Evolutionary conservation across 2,113 vertebrate species (phyloP).

Genomic region (Oenanthe melanoleuca): DNA sequence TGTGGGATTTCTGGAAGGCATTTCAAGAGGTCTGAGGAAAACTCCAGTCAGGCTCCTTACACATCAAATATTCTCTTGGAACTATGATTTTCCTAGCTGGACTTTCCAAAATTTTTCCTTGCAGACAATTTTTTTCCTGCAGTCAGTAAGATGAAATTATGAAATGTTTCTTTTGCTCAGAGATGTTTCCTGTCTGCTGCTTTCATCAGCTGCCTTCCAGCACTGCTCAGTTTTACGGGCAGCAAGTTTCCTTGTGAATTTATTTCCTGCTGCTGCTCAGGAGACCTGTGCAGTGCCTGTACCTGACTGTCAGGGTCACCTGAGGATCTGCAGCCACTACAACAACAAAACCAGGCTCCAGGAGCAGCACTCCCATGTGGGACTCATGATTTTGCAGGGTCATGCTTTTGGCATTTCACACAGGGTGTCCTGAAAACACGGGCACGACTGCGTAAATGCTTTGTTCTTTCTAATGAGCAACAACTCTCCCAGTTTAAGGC

Average conservation of each 20-base stretch:
- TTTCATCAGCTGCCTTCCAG: slow-evolving; percentile 6
- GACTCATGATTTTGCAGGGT: not conserved
- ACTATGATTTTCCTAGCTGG: not conserved
- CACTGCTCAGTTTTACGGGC: not conserved
- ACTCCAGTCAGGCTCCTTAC: not conserved
- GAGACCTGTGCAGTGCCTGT: not conserved
- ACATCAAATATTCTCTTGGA: not conserved
- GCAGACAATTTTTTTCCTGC: not conserved
- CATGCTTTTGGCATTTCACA: not conserved
- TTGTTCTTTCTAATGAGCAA: slow-evolving; percentile 32
- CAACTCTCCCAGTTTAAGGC: slow-evolving; percentile 1
- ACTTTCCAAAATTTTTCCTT: not conserved
- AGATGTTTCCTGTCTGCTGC: not conserved
- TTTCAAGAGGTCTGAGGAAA: not conserved
- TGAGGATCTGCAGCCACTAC: not conserved
- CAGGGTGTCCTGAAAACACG: not conserved
- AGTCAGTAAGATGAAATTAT: not conserved
- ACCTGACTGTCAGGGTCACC: not conserved
- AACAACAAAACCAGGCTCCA: not conserved
- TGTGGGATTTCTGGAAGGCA: not conserved
- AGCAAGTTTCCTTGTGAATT: not conserved
- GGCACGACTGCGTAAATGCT: not conserved
- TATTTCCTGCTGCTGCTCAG: not conserved
- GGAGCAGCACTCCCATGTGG: not conserved
- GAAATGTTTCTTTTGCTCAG: not conserved